Conservation (phyloP, 2,797 vertebrate genomes). For the Fratercula arctica region DNA sequence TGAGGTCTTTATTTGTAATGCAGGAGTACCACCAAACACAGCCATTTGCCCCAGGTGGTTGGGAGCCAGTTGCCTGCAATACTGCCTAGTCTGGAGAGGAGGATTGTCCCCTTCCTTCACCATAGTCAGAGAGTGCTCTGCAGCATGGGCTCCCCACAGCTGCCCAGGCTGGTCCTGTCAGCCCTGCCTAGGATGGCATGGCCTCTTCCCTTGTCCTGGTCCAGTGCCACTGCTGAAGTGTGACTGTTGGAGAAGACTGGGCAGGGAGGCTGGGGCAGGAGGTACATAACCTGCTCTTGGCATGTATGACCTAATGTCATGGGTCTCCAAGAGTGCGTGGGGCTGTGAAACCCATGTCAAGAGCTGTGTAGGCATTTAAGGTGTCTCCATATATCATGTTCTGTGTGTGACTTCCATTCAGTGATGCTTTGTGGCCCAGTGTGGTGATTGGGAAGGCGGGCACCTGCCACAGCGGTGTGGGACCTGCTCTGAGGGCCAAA, state of each 20-base stretch:
- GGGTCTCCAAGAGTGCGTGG: neutral
- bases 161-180: neutral
- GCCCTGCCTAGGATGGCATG: neutral
- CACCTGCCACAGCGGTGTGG: neutral
- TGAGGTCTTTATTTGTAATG: neutral
- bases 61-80: neutral
- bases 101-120: neutral
- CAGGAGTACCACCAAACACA: neutral
- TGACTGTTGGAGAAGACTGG: neutral
- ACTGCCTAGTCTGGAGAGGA: neutral
- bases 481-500: neutral
- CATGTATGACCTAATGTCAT: neutral
- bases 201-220: neutral
- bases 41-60: neutral
- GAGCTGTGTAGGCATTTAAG: neutral
- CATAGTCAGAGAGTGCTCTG: neutral
- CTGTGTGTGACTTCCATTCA: neutral
- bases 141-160: neutral
- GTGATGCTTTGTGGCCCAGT: neutral
- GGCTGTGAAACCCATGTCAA: neutral
- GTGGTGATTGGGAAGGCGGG: neutral
- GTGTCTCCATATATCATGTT: neutral
- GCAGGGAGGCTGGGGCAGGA: neutral
- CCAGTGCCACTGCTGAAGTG: neutral
- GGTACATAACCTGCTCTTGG: neutral